These are phyloP conservation scores for Drosophila robusta DNA, from an alignment of 2,888 invertebrate genomes.

Conservation along the genomic window DNA sequence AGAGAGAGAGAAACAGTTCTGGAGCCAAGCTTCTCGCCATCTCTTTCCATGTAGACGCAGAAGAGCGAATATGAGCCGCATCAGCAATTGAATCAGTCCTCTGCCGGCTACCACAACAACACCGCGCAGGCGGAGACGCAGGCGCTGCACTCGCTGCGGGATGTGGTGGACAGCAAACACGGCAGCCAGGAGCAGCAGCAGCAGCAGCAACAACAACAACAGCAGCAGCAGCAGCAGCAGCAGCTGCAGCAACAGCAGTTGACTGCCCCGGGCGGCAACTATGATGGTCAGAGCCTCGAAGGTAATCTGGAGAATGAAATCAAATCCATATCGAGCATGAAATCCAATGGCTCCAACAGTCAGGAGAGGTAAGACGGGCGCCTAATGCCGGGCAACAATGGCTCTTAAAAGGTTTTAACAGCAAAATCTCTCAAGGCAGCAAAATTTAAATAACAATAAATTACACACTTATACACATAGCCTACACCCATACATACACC, in stretches of 20 bases:
- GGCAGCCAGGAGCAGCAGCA: conserved; percentile 52
- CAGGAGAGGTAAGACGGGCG: conserved; percentile 88
- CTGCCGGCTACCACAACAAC: conserved; percentile 48
- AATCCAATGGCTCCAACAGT: conserved; percentile 91
- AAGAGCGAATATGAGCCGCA: conserved; percentile 81
- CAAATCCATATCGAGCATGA: conserved; percentile 93
- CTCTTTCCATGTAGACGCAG: conserved; percentile 68
- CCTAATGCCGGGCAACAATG: neutral
- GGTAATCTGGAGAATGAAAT: conserved; percentile 97
- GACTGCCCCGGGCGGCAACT: conserved; percentile 84
- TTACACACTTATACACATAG: neutral
- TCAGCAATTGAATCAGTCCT: conserved; percentile 63
- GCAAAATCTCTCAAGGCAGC: conserved; percentile 22
- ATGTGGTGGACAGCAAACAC: conserved; percentile 70
- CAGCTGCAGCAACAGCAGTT: conserved; percentile 59
- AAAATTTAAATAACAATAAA: conserved; percentile 20
- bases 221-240: conserved; percentile 60
- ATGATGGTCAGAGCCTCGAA: conserved; percentile 96
- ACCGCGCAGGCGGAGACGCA: conserved; percentile 45
- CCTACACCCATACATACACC: neutral
- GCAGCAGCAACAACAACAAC: conserved; percentile 73
- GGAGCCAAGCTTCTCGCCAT: conserved; percentile 4
- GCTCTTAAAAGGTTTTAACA: conserved; percentile 2
- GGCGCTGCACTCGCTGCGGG: conserved; percentile 51
- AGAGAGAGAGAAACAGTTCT: neutral